Conservation (phyloP, 2,888 invertebrate genomes). For the Ypsolopha scabrella region DNA sequence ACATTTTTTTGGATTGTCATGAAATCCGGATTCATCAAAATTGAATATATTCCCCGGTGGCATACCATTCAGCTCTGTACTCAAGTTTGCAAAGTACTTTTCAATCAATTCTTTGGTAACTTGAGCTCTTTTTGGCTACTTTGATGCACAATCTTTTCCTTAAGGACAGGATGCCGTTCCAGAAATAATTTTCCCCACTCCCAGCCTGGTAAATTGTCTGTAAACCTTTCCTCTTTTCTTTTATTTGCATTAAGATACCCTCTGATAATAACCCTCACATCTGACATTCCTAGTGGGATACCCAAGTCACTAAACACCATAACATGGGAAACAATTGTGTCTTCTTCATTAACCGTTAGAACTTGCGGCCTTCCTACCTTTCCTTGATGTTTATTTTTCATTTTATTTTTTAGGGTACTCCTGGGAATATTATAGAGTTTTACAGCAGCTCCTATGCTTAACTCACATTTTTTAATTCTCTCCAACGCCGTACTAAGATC, state of each 20-base stretch:
- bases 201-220: conserved; percentile 9
- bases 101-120: no score
- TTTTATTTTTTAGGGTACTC: conserved; percentile 6
- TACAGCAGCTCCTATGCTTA: conserved; percentile 1
- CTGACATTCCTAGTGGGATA: not conserved
- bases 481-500: conserved; percentile 1
- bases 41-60: no score
- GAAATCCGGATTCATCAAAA: no score
- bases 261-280: not conserved
- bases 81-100: no score
- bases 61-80: no score
- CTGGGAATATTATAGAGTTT: conserved; percentile 4
- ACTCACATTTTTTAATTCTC: conserved; percentile 3
- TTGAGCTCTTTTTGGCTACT: not conserved
- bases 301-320: not conserved
- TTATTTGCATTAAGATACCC: conserved; percentile 3
- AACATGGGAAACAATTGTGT: not conserved
- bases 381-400: conserved; percentile 2
- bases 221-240: conserved; percentile 5
- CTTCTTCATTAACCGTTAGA: conserved; percentile 3
- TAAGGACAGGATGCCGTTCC: conserved; percentile 6
- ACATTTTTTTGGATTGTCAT: not conserved
- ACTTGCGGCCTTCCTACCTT: conserved; percentile 3
- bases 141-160: conserved; percentile 7
- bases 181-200: conserved; percentile 10